Evolutionary conservation across 2,113 vertebrate genomes (phyloP), one percentile per base, ranked within the genome.

Genomic region (Pristiophorus japonicus): DNA sequence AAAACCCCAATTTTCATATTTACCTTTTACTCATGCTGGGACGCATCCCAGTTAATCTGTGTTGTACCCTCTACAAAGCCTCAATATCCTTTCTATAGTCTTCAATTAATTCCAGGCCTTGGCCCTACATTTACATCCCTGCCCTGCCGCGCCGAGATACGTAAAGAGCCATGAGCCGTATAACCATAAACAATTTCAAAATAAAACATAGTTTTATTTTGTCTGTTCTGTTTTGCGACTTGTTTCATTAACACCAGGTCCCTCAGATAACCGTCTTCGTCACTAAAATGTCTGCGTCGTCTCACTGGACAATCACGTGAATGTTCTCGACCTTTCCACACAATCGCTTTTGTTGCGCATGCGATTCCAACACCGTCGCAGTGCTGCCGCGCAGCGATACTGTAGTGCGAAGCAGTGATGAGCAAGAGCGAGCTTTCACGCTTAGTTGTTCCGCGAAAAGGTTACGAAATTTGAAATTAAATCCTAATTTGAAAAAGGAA

Each of bases 281-380:
- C 34, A 22, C 34, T 45, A 91, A 91, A 2, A 65, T 38, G n/a
- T 59, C n/a, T 4, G 34, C 88, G 16, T 5, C 55, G 24, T 1
- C 20, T 38, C n/a, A 14, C 73, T 30, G 30, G 30, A 34, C 34
- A 24, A 4, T 55, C 51, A 59, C 87, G 34, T n/a, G n/a, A 63
- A 65, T 20, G 8, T 92, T 92, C 88, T 92, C 30, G 88, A 92
- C 88, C 14, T 92, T 92, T 92, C 88, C n/a, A 92, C 34, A 38
- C 34, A 92, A 92, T 91, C 16, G 59, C 30, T n/a, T 42, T 63
- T 94, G 10, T 30, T 47, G 93, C 93, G 93, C 93, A 73, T 94
- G 93, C 93, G 93, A 6, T 65, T 38, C 16, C 59, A 1, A 38
- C 14, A 4, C 7, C 93, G 45, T 47, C 93, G 93, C 93, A 94